These are phyloP conservation scores for Macrotus californicus DNA, from an alignment of 2,113 vertebrate genomes.

Conservation along the genomic window DNA sequence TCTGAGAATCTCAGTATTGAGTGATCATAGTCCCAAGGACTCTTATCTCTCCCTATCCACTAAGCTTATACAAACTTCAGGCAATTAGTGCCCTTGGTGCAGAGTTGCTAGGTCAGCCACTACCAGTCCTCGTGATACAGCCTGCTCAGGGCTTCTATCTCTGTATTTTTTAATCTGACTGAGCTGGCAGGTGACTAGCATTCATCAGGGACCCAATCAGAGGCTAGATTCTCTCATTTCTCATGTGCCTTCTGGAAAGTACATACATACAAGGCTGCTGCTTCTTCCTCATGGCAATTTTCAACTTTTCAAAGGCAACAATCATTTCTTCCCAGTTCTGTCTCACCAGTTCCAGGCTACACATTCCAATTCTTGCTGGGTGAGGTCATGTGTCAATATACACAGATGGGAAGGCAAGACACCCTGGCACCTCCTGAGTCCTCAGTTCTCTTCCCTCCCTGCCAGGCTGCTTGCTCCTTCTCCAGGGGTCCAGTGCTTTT, in stretches of 20 bases:
- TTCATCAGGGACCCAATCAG: background rate
- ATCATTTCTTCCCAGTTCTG: background rate
- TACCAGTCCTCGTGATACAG: background rate
- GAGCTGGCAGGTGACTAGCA: background rate
- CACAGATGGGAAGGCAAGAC: background rate
- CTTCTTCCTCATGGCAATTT: background rate
- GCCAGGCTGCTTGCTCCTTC: background rate
- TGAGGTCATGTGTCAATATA: rapidly evolving
- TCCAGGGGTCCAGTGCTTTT: background rate
- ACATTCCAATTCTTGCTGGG: background rate
- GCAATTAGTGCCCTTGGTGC: background rate
- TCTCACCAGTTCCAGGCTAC: background rate
- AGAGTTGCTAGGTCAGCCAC: background rate
- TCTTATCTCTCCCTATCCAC: background rate
- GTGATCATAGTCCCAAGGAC: background rate
- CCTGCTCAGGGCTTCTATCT: background rate
- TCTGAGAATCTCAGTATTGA: background rate
- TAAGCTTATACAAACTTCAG: background rate
- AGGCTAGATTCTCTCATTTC: background rate
- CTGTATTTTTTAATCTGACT: background rate
- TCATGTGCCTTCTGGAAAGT: background rate
- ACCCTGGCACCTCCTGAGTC: rapidly evolving
- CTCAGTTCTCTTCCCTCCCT: rapidly evolving
- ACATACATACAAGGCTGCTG: background rate
- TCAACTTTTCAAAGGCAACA: background rate